Evolutionary conservation across 2,888 invertebrate species (phyloP).

Genomic region (Pherbina coryleti): DNA sequence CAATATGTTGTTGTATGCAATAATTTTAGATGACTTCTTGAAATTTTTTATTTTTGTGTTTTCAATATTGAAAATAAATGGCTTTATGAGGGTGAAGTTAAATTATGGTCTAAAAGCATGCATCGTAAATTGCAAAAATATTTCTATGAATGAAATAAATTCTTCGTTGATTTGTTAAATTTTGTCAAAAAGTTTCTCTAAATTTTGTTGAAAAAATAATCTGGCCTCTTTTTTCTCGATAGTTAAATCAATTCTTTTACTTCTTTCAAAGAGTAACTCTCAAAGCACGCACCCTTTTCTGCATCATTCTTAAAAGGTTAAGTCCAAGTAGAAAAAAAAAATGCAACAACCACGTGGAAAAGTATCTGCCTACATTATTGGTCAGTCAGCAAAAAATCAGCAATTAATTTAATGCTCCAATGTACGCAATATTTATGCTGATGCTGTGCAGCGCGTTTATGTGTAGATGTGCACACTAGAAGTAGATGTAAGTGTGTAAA

Average conservation of each 20-base stretch:
- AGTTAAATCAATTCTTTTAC: no score
- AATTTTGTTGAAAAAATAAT: no score
- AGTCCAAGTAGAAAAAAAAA: no score
- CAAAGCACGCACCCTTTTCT: background rate
- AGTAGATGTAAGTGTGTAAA: background rate
- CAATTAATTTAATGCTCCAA: constrained; percentile 38
- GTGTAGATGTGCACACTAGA: background rate
- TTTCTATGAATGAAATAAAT: no score
- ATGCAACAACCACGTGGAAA: no score
- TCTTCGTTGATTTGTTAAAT: no score
- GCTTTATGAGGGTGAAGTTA: no score
- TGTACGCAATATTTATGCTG: constrained; percentile 32
- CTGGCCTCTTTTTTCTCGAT: no score
- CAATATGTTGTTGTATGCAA: constrained; percentile 9
- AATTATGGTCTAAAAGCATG: no score
- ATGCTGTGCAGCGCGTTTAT: constrained; percentile 12
- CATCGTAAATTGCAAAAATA: no score
- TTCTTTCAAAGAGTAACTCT: background rate
- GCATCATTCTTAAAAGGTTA: no score
- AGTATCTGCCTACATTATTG: background rate
- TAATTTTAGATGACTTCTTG: constrained; percentile 5
- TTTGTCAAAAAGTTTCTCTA: no score
- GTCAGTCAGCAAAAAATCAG: constrained; percentile 24
- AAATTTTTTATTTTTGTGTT: background rate
- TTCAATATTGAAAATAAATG: background rate